Percentiles rank a stretch among this genome's conserved stretches.
Conservation (phyloP, 2,113 vertebrate genomes). For the Cyphomyrus plagiostoma region DNA sequence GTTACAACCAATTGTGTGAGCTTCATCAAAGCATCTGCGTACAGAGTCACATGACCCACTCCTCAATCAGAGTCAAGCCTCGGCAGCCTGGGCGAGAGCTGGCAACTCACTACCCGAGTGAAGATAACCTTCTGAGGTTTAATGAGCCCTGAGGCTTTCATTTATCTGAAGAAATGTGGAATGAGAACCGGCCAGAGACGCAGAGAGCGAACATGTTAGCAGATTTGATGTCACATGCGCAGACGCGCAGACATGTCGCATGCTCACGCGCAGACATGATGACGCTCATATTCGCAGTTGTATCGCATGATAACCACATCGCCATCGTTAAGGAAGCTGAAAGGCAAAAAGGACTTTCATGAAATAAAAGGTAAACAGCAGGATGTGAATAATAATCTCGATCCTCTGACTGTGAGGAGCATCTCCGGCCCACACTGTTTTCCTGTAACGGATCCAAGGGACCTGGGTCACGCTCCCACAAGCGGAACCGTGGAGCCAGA, state of each 20-base stretch:
- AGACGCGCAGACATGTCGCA: neutral
- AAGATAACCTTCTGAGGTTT: constrained; percentile 23
- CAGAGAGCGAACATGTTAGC: neutral
- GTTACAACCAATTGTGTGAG: neutral
- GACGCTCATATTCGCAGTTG: neutral
- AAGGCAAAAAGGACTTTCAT: neutral
- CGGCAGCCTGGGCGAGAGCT: constrained; percentile 1
- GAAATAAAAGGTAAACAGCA: neutral
- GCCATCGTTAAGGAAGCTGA: neutral
- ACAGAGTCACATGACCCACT: constrained; percentile 11
- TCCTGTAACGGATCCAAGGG: neutral
- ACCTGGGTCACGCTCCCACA: neutral
- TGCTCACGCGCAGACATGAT: neutral
- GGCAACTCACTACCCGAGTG: constrained; percentile 1
- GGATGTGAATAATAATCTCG: neutral
- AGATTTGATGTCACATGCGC: neutral
- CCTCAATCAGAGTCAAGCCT: constrained; percentile 17
- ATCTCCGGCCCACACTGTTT: neutral
- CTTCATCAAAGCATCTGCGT: constrained; percentile 12
- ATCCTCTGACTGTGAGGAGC: neutral
- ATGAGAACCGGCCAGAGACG: neutral
- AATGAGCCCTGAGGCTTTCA: constrained; percentile 24
- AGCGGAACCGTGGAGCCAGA: neutral
- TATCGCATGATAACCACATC: neutral
- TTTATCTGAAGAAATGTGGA: constrained; percentile 22